Percentiles rank a stretch among this genome's conserved stretches.
These are phyloP conservation scores for Heloderma charlesbogerti DNA, from an alignment of 2,113 vertebrate species.

Conservation along the genomic window DNA sequence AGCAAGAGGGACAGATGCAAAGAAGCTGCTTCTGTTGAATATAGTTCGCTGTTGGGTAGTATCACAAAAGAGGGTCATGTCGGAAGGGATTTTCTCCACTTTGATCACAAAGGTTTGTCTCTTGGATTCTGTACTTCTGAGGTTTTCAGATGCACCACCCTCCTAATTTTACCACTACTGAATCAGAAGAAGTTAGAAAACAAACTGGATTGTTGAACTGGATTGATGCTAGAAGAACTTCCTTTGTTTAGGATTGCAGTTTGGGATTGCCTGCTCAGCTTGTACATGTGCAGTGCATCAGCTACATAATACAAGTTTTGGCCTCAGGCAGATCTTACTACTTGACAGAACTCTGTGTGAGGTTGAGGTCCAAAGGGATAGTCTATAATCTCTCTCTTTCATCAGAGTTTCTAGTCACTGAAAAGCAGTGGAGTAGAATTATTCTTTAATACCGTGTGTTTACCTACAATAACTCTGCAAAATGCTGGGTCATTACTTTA, in stretches of 20 bases:
- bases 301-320: background rate
- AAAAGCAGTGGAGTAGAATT: background rate
- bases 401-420: background rate
- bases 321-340: background rate
- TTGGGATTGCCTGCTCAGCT: background rate
- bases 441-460: background rate
- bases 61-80: fast-evolving
- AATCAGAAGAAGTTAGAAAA: background rate
- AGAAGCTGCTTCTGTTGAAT: background rate
- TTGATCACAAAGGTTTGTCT: background rate
- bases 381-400: background rate
- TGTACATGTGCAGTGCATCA: background rate
- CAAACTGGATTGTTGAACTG: too few relatives aligned
- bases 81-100: fast-evolving
- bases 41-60: background rate
- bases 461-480: constrained; percentile 22
- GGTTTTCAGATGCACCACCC: background rate
- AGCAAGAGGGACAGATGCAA: background rate
- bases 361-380: background rate
- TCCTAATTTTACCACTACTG: background rate
- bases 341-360: constrained; percentile 5
- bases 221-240: background rate
- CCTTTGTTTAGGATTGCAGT: background rate
- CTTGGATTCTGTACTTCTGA: background rate
- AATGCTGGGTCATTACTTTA: background rate